Percentiles rank a stretch among this genome's conserved stretches.
These are phyloP conservation scores for Tonatia bakeri DNA, from an alignment of 2,113 vertebrate genomes.

Conservation along the genomic window DNA sequence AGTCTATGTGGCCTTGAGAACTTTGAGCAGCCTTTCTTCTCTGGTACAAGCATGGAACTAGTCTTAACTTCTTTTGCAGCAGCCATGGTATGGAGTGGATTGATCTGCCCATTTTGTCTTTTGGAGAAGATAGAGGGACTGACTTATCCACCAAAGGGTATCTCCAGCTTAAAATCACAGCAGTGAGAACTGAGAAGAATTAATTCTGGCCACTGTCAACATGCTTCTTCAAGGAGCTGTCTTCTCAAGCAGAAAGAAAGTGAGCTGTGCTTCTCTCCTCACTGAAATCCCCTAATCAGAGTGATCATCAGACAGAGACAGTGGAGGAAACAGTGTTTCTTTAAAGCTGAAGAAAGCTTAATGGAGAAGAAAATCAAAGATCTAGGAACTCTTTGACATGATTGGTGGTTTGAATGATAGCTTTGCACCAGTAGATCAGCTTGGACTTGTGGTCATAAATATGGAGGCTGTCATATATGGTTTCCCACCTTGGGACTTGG, in stretches of 20 bases:
- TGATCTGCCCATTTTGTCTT: accelerated
- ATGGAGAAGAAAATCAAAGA: neutral
- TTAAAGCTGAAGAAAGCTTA: neutral
- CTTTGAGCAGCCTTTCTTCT: neutral
- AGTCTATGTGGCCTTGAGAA: neutral
- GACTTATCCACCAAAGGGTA: accelerated
- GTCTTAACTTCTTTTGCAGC: neutral
- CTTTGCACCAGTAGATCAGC: neutral
- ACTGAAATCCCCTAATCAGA: neutral
- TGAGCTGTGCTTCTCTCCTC: neutral
- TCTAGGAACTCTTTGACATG: neutral
- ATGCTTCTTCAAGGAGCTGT: accelerated
- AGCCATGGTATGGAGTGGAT: neutral
- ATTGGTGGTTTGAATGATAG: neutral
- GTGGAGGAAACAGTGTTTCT: neutral
- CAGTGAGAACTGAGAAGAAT: neutral
- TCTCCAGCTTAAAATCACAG: neutral
- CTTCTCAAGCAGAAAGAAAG: neutral
- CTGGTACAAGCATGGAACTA: neutral
- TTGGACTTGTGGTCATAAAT: neutral
- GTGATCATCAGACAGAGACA: neutral
- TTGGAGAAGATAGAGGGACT: too few relatives aligned
- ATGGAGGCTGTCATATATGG: neutral
- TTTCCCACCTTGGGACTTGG: conserved; percentile 30
- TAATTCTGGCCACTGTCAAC: too few relatives aligned